These are phyloP conservation scores for Parasteatoda tepidariorum DNA, from an alignment of 1,140 invertebrate species.

Conservation along the genomic window DNA sequence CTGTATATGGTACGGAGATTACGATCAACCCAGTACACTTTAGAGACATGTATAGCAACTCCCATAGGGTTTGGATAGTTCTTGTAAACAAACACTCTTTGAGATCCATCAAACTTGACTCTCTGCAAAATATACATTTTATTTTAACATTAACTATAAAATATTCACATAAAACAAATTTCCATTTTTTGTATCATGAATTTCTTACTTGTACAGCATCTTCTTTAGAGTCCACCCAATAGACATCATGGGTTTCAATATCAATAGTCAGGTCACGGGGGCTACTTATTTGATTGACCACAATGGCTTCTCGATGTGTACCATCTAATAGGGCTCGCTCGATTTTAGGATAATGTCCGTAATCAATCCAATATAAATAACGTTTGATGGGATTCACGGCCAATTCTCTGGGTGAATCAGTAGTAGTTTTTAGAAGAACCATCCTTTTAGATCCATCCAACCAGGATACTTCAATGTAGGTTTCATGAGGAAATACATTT, in stretches of 20 bases:
- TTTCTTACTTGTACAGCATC: slow-evolving; percentile 86
- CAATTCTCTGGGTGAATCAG: slow-evolving; percentile 91
- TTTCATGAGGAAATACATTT: slow-evolving; percentile 97
- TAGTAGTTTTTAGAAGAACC: slow-evolving; percentile 90
- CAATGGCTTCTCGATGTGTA: slow-evolving; percentile 85
- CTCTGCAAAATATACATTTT: slow-evolving; percentile 63
- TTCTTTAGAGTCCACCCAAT: slow-evolving; percentile 95
- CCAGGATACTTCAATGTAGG: slow-evolving; percentile 95
- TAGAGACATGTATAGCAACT: slow-evolving; percentile 80
- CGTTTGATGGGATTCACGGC: slow-evolving; percentile 96
- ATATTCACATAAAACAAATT: not conserved
- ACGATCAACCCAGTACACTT: slow-evolving; percentile 96
- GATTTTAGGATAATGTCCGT: slow-evolving; percentile 95
- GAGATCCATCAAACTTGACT: slow-evolving; percentile 70
- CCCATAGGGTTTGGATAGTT: slow-evolving; percentile 96
- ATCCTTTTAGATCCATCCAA: slow-evolving; percentile 91
- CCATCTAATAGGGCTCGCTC: slow-evolving; percentile 92
- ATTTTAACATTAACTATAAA: not conserved
- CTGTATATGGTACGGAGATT: slow-evolving; percentile 89
- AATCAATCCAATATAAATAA: slow-evolving; percentile 96
- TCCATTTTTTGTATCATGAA: not conserved
- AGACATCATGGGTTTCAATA: slow-evolving; percentile 93
- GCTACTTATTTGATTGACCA: slow-evolving; percentile 89
- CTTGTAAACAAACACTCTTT: slow-evolving; percentile 78
- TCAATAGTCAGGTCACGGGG: slow-evolving; percentile 95